Evolutionary conservation across 1,140 invertebrate genomes (phyloP), one percentile per base, ranked within the genome.

Genomic region (Nautilus pompilius): DNA sequence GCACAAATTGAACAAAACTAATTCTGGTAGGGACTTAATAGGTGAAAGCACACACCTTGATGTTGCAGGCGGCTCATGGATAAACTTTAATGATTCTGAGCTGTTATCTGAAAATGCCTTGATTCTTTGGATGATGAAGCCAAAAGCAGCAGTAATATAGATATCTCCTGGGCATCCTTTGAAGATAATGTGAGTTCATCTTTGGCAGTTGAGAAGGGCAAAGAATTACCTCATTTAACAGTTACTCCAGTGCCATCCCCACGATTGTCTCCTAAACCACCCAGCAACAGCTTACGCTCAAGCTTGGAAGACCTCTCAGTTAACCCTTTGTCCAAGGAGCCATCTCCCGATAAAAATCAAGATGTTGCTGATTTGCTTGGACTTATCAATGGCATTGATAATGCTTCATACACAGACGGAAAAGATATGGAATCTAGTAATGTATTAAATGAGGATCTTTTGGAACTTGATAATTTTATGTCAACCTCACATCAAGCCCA

Each of bases 1-100:
- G 34, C 73, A 72, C 33, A 82, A 83, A 69, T 71, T 82, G 29
- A n/a, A n/a, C n/a, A n/a, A n/a, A n/a, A n/a, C n/a, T n/a, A n/a
- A n/a, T n/a, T n/a, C n/a, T n/a, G n/a, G n/a, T n/a, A n/a, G n/a
- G n/a, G n/a, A n/a, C n/a, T n/a, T n/a, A n/a, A n/a, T n/a, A 72
- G 69, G 24, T 63, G 68, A 5, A 70, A 69, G 5, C 64, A 63
- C 17, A 66, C 69, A 34, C 71, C 73, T 15, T 67, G 68, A 32
- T 67, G 72, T 56, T 65, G 70, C 26, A 60, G 66, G 22, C 45
- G 53, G 32, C 57, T 45, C 46, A 48, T 62, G 69, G 66, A 59
- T 49, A 55, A 54, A 69, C 33, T 67, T 67, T 66, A 59, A 68
- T 55, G 62, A 62, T 46, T 54, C 62, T 49, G 64, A 66, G 49